phyloP scores from a whole-genome alignment of 2,888 invertebrate species.

The Meiosimyza decipiens region DNA sequence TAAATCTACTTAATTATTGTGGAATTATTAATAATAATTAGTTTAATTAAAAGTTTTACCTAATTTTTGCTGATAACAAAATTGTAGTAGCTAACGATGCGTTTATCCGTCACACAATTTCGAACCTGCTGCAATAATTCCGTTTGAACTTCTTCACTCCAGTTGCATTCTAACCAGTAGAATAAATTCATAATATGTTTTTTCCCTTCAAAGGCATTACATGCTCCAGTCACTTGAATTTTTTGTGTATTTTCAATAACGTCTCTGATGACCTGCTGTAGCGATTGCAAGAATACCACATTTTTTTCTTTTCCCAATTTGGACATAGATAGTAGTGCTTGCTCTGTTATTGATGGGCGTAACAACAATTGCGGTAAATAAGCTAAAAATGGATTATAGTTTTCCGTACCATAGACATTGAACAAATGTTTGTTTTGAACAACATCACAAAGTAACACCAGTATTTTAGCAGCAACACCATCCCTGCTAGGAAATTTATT shows the following conservation, averaged over 20 bases:
- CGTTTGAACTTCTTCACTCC: constrained; percentile 12
- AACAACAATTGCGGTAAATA: constrained; percentile 71
- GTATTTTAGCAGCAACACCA: constrained; percentile 63
- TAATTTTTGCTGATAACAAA: constrained; percentile 43
- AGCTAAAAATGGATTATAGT: constrained; percentile 69
- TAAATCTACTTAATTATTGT: too few relatives aligned
- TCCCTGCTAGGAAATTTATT: constrained; percentile 53
- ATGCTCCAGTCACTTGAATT: constrained; percentile 62
- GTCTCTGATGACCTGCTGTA: constrained; percentile 66
- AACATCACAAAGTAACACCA: constrained; percentile 68
- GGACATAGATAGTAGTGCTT: constrained; percentile 71
- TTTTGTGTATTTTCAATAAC: constrained; percentile 66
- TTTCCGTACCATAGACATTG: constrained; percentile 52
- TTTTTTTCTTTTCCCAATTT: constrained; percentile 72
- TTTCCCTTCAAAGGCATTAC: constrained; percentile 66
- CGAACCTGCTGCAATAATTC: constrained; percentile 31
- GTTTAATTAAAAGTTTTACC: not conserved
- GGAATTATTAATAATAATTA: constrained; percentile 1
- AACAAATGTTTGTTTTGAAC: constrained; percentile 65
- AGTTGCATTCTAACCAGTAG: constrained; percentile 66
- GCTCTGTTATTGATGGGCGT: constrained; percentile 68
- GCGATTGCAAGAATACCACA: constrained; percentile 67
- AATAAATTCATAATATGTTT: constrained; percentile 70
- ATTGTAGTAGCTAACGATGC: constrained; percentile 54
- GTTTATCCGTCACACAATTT: constrained; percentile 47